Base-by-base conservation (phyloP, 2,888 invertebrate genomes). In the Epirrhoe tristata region DNA sequence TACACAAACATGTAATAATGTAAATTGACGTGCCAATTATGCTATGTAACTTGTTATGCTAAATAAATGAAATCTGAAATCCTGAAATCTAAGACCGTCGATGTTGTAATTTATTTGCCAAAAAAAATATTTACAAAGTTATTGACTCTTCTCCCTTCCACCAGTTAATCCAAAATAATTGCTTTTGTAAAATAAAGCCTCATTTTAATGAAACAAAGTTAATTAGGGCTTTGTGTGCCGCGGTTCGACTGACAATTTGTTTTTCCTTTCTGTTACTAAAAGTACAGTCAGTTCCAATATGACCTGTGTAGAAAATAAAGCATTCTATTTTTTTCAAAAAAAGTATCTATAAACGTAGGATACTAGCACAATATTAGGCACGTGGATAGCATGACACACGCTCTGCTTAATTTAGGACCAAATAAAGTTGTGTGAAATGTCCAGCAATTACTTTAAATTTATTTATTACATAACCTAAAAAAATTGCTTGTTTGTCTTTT, bases 151-250 rank as follows among this genome's bases (percentile, higher is more conserved):
- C 62, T 68, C 17, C 39, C 53, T 74, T 73, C 66, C 69, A 67
- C 66, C 67, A 59, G 75, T 70, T 74, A 72, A 70, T 70, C 66
- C 64, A 73, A 78, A 77, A 74, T 78, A 79, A 79, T 78, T 79
- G 73, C 70, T 66, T 67, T 66, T 60, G 66, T 59, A 59, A 61
- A 71, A 56, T 46, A 73, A 58, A 66, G 54, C 66, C 63, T 66
- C 66, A 69, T 71, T 70, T 70, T 66, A 71, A 73, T 72, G 68
- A 67, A 74, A 75, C 73, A 69, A 72, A 63, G 74, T 73, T 69
- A 73, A 74, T 73, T 73, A 68, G 62, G 59, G 67, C 66, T 52
- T 53, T 59, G 67, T 70, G 61, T 54, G 59, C 58, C 58, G 53
- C 58, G 52, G 48, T 58, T 73, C 59, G 66, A 59, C 69, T 66